Evolutionary conservation across 2,888 invertebrate species (phyloP).

Genomic region (Zonitis immaculata): DNA sequence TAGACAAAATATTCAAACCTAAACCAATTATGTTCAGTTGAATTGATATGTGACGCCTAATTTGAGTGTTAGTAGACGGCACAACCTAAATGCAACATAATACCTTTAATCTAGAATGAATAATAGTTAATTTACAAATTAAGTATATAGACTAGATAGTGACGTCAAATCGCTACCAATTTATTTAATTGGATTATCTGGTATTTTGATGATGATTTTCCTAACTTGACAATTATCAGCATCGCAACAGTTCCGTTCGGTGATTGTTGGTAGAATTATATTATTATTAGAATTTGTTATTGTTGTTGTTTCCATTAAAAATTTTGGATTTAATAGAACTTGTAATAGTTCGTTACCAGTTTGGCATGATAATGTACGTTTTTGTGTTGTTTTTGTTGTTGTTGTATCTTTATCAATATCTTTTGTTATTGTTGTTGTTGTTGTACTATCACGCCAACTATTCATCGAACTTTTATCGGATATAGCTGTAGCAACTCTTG

Average conservation of each 20-base stretch:
- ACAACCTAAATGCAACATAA: too few relatives aligned
- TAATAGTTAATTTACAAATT: too few relatives aligned
- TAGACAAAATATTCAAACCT: too few relatives aligned
- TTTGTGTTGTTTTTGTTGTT: conserved; percentile 29
- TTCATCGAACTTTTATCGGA: conserved; percentile 45
- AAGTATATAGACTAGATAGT: too few relatives aligned
- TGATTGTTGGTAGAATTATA: conserved; percentile 33
- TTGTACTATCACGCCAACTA: conserved; percentile 38
- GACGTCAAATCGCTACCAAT: not conserved
- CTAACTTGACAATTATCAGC: conserved; percentile 46
- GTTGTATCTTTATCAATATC: conserved; percentile 11
- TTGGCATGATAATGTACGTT: conserved; percentile 47
- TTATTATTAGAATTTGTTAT: not conserved
- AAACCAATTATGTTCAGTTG: too few relatives aligned
- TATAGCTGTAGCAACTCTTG: conserved; percentile 49
- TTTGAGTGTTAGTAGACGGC: too few relatives aligned
- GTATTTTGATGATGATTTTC: conserved; percentile 47
- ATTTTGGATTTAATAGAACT: conserved; percentile 38
- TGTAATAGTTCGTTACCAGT: conserved; percentile 46
- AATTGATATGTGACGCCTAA: too few relatives aligned
- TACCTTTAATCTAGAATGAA: too few relatives aligned
- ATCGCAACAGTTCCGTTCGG: conserved; percentile 41
- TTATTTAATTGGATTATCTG: conserved; percentile 24
- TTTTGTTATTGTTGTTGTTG: conserved; percentile 15
- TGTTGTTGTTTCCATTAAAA: conserved; percentile 28